phyloP scores from a whole-genome alignment of 2,888 invertebrate species.

The Tetragonula carbonaria region DNA sequence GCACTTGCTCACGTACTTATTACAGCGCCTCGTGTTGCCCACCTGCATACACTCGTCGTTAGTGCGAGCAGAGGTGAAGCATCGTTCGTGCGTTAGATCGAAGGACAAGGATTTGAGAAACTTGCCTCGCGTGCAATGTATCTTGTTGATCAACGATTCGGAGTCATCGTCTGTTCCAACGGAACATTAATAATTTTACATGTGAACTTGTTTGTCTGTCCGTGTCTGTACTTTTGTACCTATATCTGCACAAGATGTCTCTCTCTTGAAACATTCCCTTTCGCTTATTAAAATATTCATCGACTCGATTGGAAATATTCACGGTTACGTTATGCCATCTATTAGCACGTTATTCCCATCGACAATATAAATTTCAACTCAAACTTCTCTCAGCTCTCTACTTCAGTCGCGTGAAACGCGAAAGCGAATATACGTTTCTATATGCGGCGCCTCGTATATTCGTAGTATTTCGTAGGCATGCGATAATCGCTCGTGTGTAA shows the following conservation, averaged over 20 bases:
- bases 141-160: not conserved
- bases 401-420: not conserved
- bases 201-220: not conserved
- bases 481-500: constrained; percentile 20
- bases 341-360: too few species aligned
- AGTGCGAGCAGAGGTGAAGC: not conserved
- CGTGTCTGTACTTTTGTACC: not conserved
- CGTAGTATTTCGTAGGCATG: not conserved
- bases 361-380: too few species aligned
- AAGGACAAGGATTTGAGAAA: not conserved
- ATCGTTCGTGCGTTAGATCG: not conserved
- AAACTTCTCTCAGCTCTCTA: too few species aligned
- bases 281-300: too few species aligned
- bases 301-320: not conserved
- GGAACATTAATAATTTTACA: not conserved
- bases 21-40: not conserved
- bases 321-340: not conserved
- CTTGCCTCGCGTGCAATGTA: not conserved
- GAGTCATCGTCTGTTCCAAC: not conserved
- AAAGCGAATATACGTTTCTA: not conserved
- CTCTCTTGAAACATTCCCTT: too few species aligned
- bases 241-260: too few species aligned
- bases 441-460: not conserved
- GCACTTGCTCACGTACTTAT: not conserved
- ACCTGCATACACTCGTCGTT: not conserved